Evolutionary conservation across 2,797 vertebrate genomes (phyloP).

Genomic region (Pantherophis vulpinus): DNA sequence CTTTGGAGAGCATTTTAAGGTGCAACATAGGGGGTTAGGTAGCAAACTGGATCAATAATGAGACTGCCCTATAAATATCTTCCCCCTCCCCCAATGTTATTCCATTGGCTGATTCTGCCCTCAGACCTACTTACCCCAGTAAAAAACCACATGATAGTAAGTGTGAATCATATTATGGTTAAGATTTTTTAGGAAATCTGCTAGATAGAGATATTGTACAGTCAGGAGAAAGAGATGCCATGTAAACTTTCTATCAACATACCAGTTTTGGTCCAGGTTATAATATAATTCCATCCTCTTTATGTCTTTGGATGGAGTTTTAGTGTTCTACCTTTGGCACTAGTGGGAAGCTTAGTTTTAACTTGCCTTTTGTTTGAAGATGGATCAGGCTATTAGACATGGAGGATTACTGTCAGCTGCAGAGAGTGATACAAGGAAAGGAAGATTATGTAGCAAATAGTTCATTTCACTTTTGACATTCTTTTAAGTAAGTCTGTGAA

Average conservation of each 20-base stretch:
- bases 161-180: background rate
- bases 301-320: constrained; percentile 14
- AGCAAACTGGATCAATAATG: background rate
- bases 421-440: background rate
- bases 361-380: constrained; percentile 38
- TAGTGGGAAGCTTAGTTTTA: constrained; percentile 32
- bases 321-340: constrained; percentile 8
- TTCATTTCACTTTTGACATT: constrained; percentile 30
- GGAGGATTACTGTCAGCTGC: constrained; percentile 18
- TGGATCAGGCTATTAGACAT: constrained; percentile 30
- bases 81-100: background rate
- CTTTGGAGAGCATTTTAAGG: background rate
- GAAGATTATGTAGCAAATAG: constrained; percentile 13
- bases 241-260: background rate
- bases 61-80: background rate
- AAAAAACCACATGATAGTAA: background rate
- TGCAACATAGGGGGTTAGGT: background rate
- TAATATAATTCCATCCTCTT: background rate
- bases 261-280: background rate
- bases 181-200: background rate
- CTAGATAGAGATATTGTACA: background rate
- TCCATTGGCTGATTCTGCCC: background rate
- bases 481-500: background rate
- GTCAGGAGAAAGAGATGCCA: background rate
- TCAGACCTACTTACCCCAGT: background rate